Evolutionary conservation across 2,888 invertebrate genomes (phyloP), one percentile per base, ranked within the genome.

Genomic region (Physocephala rufipes): DNA sequence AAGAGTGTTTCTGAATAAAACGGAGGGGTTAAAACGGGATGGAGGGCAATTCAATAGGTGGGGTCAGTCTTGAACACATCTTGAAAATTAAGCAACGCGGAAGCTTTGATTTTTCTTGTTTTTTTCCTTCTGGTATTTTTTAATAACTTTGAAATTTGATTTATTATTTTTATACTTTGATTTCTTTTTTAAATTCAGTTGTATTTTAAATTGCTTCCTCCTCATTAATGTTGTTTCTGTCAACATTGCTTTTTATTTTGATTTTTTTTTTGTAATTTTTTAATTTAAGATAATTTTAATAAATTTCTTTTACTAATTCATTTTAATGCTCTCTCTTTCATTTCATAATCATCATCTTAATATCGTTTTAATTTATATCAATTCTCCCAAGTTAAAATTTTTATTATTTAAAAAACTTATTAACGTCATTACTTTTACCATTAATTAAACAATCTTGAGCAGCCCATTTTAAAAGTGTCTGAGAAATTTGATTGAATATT

Each of bases 1-100:
- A 85, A 83, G 75, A 84, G 80, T 77, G 82, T 85, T 81, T 83
- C 82, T 76, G 83, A 81, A 79, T 21, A 26, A 36, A n/a, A 36
- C 36, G 9, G 3, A 53, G 2, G n/a, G 24, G n/a, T 30, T 15
- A 24, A 63, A 64, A 36, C 36, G 47, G 7, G 53, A n/a, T 24
- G 24, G 12, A 58, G 3, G 12, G 49, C 15, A 26, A 59, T 1
- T 30, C 16, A 5, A 9, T 1, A 24, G 28, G 79, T 77, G 74
- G 77, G 78, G 78, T 75, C 68, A 66, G 68, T 67, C 70, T 67
- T 9, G 9, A 58, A 58, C 58, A 58, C 58, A 26, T 58, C 36
- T n/a, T 24, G 1, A 58, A 28, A 28, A 12, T 58, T 1, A 16
- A 58, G 53, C 13, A 36, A 59, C 16, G 61, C 55, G 5, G 30